Percentiles rank a stretch among this genome's conserved stretches.
Evolutionary conservation across 53 echinoderm and acorn worm genomes (phyloP).

Genomic region (Stichopus horrens): DNA sequence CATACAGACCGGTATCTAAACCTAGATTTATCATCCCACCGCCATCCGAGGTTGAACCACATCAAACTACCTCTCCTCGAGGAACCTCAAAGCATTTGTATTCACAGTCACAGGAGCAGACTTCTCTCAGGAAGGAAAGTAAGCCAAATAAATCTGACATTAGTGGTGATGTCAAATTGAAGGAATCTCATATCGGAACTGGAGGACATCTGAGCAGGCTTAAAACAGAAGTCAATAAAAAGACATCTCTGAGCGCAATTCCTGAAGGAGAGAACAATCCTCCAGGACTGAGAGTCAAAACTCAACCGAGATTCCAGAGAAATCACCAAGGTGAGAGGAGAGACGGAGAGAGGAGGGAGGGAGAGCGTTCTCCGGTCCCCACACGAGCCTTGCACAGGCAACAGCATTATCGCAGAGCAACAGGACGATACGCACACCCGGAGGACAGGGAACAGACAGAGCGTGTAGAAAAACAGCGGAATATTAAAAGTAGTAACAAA

Average conservation of each 20-base stretch:
- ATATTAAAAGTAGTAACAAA: background rate
- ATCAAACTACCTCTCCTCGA: background rate
- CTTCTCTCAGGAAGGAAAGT: too few species aligned
- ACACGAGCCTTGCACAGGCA: background rate
- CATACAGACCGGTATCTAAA: constrained; percentile 4
- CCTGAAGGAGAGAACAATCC: background rate
- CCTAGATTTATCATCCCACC: constrained; percentile 5
- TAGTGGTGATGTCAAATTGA: background rate
- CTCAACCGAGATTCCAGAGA: constrained; percentile 2
- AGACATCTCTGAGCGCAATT: background rate
- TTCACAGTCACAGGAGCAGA: too few species aligned
- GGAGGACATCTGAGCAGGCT: background rate
- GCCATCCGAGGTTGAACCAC: background rate
- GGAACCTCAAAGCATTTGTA: background rate
- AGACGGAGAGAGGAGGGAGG: background rate
- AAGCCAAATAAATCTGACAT: too few species aligned
- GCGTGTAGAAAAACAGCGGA: background rate
- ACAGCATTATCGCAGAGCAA: background rate
- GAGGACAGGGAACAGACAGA: background rate
- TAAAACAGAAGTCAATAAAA: background rate
- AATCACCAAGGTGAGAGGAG: background rate
- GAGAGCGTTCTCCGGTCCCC: background rate
- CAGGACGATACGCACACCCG: background rate
- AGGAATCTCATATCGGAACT: background rate
- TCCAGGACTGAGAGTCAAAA: background rate